Base-by-base conservation (phyloP, 2,888 invertebrate genomes). In the Drosophila infuscata region DNA sequence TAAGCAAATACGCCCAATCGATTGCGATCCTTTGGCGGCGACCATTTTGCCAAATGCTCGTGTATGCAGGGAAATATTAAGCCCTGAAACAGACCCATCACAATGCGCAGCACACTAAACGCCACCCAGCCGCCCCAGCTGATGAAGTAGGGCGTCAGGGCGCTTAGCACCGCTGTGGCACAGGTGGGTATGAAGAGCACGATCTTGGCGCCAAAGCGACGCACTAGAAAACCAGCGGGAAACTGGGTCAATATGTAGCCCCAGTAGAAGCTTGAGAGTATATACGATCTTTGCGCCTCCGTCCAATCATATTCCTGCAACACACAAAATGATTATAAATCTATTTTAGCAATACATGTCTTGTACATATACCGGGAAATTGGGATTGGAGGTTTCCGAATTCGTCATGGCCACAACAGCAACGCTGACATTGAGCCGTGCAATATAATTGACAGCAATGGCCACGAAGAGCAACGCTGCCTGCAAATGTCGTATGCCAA, bases 261-360 rank as follows among this genome's bases (percentile, higher is more conserved):
- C 96, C 96, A 96, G 91, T 96, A 96, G 92, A 96, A 96, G 0
- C 96, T 95, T 0, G 96, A 96, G 7, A 96, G 93, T 33, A 96
- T 94, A 66, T 95, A 92, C 0, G 94, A 93, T 70, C 94, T 94
- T 49, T 94, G 94, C 20, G 92, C 88, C 75, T 94, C 92, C 35
- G 93, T 94, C 95, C 94, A 74, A 89, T 93, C 76, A 61, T 83
- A 91, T 69, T 88, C 89, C 92, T 92, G 68, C 0, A 62, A 59
- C 20, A 0, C 1, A 25, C 17, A 17, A 30, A 4, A 12, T 17
- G 41, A 15, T 36, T 46, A 46, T 3, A 48, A 29, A 59, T 30
- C 12, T 36, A 12, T 51, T 51, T 25, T 5, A 1, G 15, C 15
- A 43, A 20, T 32, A 9, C 32, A 41, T n/a, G 1, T 36, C n/a